phyloP scores from a whole-genome alignment of 1,140 invertebrate genomes.

The Protaetia brevitarsis region DNA sequence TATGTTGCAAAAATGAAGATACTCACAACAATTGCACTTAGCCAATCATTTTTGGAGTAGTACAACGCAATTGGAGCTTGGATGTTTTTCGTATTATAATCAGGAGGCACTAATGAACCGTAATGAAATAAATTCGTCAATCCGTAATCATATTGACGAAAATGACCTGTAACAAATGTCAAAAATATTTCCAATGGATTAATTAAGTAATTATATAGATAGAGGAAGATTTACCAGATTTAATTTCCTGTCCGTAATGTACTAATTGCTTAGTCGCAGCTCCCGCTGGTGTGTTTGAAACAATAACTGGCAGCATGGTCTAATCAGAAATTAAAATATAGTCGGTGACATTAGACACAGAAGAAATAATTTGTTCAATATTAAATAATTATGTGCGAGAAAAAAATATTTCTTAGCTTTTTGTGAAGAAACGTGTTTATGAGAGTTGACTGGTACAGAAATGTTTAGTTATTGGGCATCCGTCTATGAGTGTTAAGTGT shows the following conservation, averaged over 20 bases:
- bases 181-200: too few species aligned
- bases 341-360: too few species aligned
- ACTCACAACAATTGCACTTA: constrained; percentile 35
- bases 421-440: too few species aligned
- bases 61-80: constrained; percentile 55
- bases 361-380: too few species aligned
- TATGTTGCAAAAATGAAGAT: constrained; percentile 13
- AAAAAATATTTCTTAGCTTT: too few species aligned
- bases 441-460: too few species aligned
- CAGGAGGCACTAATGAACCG: constrained; percentile 45
- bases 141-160: constrained; percentile 64
- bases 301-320: constrained; percentile 62
- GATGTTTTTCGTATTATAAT: constrained; percentile 56
- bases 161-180: constrained; percentile 54
- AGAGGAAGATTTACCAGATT: too few species aligned
- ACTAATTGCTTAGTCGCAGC: constrained; percentile 69
- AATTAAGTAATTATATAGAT: too few species aligned
- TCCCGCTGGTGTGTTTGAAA: constrained; percentile 72
- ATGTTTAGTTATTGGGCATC: too few species aligned
- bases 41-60: constrained; percentile 52
- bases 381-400: too few species aligned
- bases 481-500: too few species aligned
- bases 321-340: not conserved
- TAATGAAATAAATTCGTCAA: constrained; percentile 32
- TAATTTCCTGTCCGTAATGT: constrained; percentile 60